Evolutionary conservation across 1,140 invertebrate species (phyloP), one percentile per base, ranked within the genome.

Genomic region (Chlorops oryzae): DNA sequence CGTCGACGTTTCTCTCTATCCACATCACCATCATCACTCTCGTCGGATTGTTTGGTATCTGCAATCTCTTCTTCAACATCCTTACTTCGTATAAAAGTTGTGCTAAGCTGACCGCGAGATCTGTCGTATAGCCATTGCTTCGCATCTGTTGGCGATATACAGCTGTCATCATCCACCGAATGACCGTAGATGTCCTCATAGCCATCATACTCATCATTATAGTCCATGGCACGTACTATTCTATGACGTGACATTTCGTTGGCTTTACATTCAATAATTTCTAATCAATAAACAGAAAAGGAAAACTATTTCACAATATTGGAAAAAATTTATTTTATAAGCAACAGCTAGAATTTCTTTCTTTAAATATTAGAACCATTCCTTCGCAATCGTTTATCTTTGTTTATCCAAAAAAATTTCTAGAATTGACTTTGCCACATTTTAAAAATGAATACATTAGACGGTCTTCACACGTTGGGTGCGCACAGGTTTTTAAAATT

Each of bases 161-260:
- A 87, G 65, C 85, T 88, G 61, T 92, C 90, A 64, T 91, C 88
- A 74, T 96, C 92, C 20, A 95, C 82, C 17, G 92, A 95, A 73
- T 92, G 88, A 3, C 91, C 91, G 71, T 94, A 95, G 50, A 91
- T 82, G 77, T 94, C 89, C 62, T 94, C 88, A 67, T 90, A 92
- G 40, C 83, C 85, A 62, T 94, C 90, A 72, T 90, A 93, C 65
- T 94, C 92, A 59, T 88, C 86, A 10, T 82, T 81, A 72, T 84
- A 87, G 61, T 83, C 83, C 76, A 86, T 83, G 52, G 81, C 81
- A 47, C 86, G 75, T 37, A 90, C 77, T 70, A 87, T 85, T 51
- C 86, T 77, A 70, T 90, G 87, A 15, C 86, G 82, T 50, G 87
- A 83, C 87, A 90, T 89, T 58, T 65, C 75, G 38, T 40, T 32